phyloP scores from a whole-genome alignment of 2,113 vertebrate species.

The Brienomyrus brachyistius region DNA sequence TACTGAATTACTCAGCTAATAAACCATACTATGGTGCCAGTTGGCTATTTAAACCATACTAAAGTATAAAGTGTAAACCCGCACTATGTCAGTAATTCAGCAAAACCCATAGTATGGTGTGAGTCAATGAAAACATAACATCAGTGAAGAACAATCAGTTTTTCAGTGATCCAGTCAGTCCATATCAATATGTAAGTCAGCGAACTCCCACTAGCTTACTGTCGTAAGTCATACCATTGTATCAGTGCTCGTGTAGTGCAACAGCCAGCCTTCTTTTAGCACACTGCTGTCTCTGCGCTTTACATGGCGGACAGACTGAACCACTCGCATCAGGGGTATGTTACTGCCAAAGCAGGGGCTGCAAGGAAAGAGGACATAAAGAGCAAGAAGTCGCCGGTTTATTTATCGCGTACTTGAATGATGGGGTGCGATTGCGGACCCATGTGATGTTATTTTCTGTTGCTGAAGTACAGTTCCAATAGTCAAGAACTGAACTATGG shows the following conservation, averaged over 20 bases:
- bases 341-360: conserved; percentile 60
- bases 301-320: conserved; percentile 56
- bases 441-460: not conserved
- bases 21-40: not conserved
- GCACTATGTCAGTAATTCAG: not conserved
- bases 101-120: not conserved
- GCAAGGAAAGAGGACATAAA: not conserved
- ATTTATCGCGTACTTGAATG: not conserved
- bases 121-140: not conserved
- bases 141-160: not conserved
- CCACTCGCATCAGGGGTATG: conserved; percentile 63
- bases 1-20: not conserved
- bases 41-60: not conserved
- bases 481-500: not conserved
- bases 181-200: not conserved
- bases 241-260: conserved; percentile 57
- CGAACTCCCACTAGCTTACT: not conserved
- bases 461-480: not conserved
- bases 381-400: not conserved
- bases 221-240: conserved; percentile 44
- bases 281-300: conserved; percentile 47
- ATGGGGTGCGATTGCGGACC: not conserved
- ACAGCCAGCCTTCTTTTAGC: conserved; percentile 57
- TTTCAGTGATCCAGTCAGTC: not conserved
- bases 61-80: too few relatives aligned